Evolutionary conservation across 2,888 invertebrate species (phyloP), one percentile per base, ranked within the genome.

Genomic region (Mamestra brassicae): DNA sequence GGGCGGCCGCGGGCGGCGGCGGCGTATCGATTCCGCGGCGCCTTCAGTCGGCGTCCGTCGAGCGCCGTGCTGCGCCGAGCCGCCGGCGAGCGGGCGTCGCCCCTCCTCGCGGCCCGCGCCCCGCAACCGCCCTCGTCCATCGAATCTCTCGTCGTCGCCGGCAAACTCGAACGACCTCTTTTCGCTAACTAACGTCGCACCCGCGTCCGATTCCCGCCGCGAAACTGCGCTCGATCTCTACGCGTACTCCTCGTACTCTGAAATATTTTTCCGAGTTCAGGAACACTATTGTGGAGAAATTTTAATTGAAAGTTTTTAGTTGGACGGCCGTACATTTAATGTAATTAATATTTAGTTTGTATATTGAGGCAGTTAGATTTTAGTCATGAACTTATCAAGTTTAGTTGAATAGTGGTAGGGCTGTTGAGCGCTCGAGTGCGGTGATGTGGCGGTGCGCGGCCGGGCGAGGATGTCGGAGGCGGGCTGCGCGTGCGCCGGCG

Each of bases 101-200:
- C 91, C 92, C 92, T 87, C 92, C 91, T 85, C 90, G 89, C 92
- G 88, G 89, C 91, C 90, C 93, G 90, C 91, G 85, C 89, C 90
- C 89, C 90, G 75, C 88, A 80, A 80, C 89, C 89, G 81, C 89
- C 89, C 89, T 83, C 87, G 84, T 90, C 88, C 91, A 86, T 90
- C 89, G 89, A 89, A 92, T 94, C 93, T 93, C 93, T 93, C 93
- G 90, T 87, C 91, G 91, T 92, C 92, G 94, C 94, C 96, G 95
- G 94, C 96, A 96, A 95, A 95, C 96, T 95, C 95, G 94, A 95
- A 93, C 95, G 95, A 95, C 95, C 96, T 95, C 96, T 94, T 95
- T 95, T 93, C 94, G 95, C 94, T 94, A 93, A 93, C 95, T 93
- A 94, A 96, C 96, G 95, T 95, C 95, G 94, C 94, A 93, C 90